Percentiles rank a stretch among this genome's conserved stretches.
Conservation (phyloP, 2,888 invertebrate genomes). For the Eilema sororculum region DNA sequence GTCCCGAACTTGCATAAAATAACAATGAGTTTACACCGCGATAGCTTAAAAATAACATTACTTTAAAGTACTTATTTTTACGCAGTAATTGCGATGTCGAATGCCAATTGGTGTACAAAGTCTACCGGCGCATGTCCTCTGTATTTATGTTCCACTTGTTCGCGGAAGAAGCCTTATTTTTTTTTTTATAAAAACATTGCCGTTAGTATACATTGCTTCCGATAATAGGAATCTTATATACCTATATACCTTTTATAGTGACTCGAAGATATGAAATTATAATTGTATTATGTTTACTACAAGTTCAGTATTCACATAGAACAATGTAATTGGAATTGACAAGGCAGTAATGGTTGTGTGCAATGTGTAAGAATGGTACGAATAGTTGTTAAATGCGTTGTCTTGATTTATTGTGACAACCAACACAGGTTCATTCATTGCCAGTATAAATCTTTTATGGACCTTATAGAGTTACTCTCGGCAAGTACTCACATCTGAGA, state of each 20-base stretch:
- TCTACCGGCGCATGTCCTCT: neutral
- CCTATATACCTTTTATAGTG: neutral
- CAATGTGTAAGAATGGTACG: constrained; percentile 20
- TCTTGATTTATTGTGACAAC: constrained; percentile 36
- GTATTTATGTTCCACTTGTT: neutral
- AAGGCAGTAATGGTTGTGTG: constrained; percentile 13
- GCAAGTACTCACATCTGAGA: no score
- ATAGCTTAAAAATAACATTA: no score
- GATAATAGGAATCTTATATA: constrained; percentile 23
- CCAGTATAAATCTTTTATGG: constrained; percentile 38
- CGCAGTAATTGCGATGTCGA: neutral
- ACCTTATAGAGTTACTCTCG: constrained; percentile 14
- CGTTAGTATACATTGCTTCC: constrained; percentile 34
- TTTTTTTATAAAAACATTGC: constrained; percentile 20
- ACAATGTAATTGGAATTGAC: constrained; percentile 23
- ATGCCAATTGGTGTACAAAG: neutral
- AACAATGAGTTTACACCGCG: no score
- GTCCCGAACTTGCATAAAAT: no score
- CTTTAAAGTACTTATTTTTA: neutral
- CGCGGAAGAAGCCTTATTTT: constrained; percentile 5
- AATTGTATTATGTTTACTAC: constrained; percentile 8
- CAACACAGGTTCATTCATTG: constrained; percentile 39
- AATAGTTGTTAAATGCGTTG: constrained; percentile 15
- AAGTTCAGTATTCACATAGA: neutral
- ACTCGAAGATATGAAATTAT: neutral